Percentiles rank a stretch among this genome's conserved stretches.
These are phyloP conservation scores for Sebastes fasciatus DNA, from an alignment of 2,113 vertebrate genomes.

Conservation along the genomic window DNA sequence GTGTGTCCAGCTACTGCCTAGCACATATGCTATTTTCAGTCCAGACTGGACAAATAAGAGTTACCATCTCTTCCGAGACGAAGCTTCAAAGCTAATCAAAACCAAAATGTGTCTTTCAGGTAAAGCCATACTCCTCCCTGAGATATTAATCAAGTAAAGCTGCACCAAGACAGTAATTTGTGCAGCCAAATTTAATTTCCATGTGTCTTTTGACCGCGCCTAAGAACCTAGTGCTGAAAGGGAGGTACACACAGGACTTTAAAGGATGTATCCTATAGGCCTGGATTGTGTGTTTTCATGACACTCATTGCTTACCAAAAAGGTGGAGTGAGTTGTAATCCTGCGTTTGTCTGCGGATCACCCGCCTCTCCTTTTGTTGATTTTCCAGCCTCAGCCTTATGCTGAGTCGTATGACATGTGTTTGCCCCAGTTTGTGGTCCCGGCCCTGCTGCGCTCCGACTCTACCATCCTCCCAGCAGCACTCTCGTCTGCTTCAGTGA, in stretches of 20 bases:
- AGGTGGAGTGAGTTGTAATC: conserved; percentile 52
- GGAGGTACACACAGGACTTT: background rate
- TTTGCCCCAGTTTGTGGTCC: conserved; percentile 69
- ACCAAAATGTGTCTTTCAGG: background rate
- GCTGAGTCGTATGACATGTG: conserved; percentile 72
- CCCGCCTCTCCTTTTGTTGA: conserved; percentile 53
- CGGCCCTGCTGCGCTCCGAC: conserved; percentile 52
- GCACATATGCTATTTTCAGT: background rate
- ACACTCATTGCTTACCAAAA: conserved; percentile 47
- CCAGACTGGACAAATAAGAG: no score
- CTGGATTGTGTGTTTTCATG: background rate
- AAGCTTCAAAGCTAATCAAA: background rate
- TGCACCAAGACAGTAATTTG: background rate
- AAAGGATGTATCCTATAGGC: background rate
- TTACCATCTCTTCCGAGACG: background rate
- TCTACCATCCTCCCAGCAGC: conserved; percentile 33
- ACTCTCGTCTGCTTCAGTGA: conserved; percentile 44
- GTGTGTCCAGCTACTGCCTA: background rate
- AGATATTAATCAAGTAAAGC: background rate
- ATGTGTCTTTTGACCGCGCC: background rate
- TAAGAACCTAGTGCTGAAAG: background rate
- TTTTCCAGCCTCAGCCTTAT: conserved; percentile 66
- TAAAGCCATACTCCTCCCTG: background rate
- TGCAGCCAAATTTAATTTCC: background rate
- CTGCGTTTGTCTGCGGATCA: conserved; percentile 44